Evolutionary conservation across 2,888 invertebrate genomes (phyloP).

Genomic region (Trichopoda pennipes): DNA sequence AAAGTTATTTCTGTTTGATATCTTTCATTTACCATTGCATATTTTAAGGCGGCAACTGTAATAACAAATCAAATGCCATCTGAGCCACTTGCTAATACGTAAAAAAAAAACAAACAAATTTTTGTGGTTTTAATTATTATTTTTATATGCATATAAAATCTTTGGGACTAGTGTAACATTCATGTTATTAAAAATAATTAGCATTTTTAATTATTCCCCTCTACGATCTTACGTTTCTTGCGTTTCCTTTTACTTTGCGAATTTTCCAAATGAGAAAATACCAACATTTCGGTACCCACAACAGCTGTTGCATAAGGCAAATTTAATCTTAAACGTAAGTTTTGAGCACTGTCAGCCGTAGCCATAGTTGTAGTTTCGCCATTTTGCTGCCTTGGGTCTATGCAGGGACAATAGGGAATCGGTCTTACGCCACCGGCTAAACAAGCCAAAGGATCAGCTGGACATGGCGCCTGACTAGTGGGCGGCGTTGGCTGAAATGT

Average conservation of each 20-base stretch:
- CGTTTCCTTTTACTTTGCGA: neutral
- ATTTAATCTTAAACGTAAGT: neutral
- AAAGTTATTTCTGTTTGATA: no score
- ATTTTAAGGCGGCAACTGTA: no score
- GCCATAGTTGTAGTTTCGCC: conserved; percentile 7
- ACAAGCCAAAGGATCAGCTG: conserved; percentile 74
- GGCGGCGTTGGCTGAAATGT: conserved; percentile 68
- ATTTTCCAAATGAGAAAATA: conserved; percentile 31
- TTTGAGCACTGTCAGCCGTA: neutral
- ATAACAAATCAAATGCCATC: no score
- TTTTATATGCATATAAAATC: no score
- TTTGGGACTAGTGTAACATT: conserved; percentile 10
- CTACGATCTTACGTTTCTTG: neutral
- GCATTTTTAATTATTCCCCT: neutral
- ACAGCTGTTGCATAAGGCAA: neutral
- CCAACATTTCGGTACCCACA: neutral
- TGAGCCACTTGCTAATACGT: no score
- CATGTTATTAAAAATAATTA: neutral
- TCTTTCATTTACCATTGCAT: no score
- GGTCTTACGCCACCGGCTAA: conserved; percentile 76
- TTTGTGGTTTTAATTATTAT: no score
- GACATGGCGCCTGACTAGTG: conserved; percentile 67
- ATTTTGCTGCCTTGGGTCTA: conserved; percentile 76
- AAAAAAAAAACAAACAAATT: no score
- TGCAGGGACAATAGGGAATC: conserved; percentile 78